A percentile compares a stretch with the other conserved stretches of the same genome.
Conservation (phyloP, 2,888 invertebrate genomes). For the Epsilonema sp. region DNA sequence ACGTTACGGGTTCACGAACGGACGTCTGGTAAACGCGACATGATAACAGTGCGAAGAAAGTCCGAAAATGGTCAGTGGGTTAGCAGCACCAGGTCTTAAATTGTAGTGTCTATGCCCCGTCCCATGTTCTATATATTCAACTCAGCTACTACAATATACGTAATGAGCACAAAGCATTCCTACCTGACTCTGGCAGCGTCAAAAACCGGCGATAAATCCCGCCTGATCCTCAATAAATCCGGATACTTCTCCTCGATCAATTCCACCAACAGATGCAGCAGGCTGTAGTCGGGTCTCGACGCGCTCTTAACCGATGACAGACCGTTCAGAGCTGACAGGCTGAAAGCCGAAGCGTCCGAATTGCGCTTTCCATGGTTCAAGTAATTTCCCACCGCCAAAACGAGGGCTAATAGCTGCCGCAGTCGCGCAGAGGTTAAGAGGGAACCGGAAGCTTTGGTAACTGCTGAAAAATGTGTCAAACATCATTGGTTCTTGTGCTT, state of each 20-base stretch:
- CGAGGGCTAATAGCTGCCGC: constrained; percentile 59
- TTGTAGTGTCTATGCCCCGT: no score
- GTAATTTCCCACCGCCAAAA: constrained; percentile 78
- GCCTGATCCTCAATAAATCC: constrained; percentile 19
- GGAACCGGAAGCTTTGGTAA: constrained; percentile 53
- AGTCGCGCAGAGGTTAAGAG: constrained; percentile 54
- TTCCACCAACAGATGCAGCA: constrained; percentile 21
- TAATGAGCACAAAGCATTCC: no score
- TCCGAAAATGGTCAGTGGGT: no score
- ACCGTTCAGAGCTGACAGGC: constrained; percentile 39
- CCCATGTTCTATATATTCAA: no score
- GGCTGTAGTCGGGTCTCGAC: constrained; percentile 17
- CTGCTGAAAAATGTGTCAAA: constrained; percentile 10
- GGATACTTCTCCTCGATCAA: constrained; percentile 20
- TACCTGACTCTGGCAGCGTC: constrained; percentile 24
- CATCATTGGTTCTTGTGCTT: no score
- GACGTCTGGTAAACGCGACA: no score
- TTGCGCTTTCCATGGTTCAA: constrained; percentile 71
- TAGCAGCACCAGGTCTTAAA: no score
- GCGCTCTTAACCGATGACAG: constrained; percentile 12
- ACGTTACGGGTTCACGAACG: no score
- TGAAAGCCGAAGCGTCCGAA: constrained; percentile 68
- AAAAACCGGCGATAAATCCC: constrained; percentile 18
- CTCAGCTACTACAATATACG: no score
- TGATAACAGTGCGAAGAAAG: no score